Conservation (phyloP, 2,797 vertebrate species). For the Enteromius mattozi region DNA sequence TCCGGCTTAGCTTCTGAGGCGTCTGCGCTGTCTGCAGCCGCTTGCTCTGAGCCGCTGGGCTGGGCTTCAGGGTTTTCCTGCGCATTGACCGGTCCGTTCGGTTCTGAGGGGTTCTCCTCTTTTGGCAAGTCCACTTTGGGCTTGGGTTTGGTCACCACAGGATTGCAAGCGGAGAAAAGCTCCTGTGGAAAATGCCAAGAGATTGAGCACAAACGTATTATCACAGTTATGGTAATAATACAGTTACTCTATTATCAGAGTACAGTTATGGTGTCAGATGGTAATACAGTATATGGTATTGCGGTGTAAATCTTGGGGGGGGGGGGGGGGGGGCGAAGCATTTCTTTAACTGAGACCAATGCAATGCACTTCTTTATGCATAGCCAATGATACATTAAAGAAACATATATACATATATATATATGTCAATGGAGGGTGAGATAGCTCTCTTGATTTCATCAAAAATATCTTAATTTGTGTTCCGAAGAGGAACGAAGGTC, state of each 20-base stretch:
- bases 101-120: slow-evolving; percentile 87
- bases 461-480: too few relatives aligned
- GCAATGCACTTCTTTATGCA: too few relatives aligned
- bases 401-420: too few relatives aligned
- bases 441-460: too few relatives aligned
- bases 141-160: slow-evolving; percentile 90
- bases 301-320: too few relatives aligned
- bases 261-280: not conserved
- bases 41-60: slow-evolving; percentile 69
- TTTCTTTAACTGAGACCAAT: too few relatives aligned
- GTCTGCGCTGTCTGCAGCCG: slow-evolving; percentile 73
- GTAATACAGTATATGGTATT: not conserved
- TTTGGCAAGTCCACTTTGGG: slow-evolving; percentile 95
- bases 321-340: too few relatives aligned
- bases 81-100: slow-evolving; percentile 90
- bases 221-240: too few relatives aligned
- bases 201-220: not conserved
- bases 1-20: slow-evolving; percentile 88
- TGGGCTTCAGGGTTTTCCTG: slow-evolving; percentile 77
- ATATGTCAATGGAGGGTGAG: too few relatives aligned
- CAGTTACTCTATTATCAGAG: too few relatives aligned
- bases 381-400: too few relatives aligned
- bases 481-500: too few relatives aligned
- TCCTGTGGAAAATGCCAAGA: slow-evolving; percentile 67
- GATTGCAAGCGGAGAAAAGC: slow-evolving; percentile 82